Conservation (phyloP, 2,888 invertebrate genomes). For the Nemoura dubitans region DNA sequence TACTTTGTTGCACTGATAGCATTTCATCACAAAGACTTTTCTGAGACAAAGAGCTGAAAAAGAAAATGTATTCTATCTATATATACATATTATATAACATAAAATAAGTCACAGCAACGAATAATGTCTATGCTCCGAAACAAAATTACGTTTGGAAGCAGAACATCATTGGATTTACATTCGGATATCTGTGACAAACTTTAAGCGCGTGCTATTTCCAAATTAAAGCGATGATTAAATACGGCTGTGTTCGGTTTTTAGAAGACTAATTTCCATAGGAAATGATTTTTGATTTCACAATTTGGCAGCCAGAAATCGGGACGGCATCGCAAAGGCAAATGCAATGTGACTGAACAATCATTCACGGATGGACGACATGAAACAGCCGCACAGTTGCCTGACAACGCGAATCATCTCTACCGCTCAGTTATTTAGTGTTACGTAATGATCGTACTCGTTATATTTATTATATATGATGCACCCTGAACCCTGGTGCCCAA, state of each 20-base stretch:
- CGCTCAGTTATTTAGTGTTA: slow-evolving; percentile 48
- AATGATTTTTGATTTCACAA: background rate
- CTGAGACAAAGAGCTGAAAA: background rate
- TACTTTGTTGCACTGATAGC: background rate
- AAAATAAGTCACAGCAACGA: background rate
- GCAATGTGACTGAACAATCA: background rate
- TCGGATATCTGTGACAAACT: background rate
- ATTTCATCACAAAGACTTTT: slow-evolving; percentile 7
- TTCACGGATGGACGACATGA: slow-evolving; percentile 47
- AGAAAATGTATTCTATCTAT: background rate
- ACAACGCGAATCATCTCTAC: slow-evolving; percentile 43
- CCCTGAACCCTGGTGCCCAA: background rate
- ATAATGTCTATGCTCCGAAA: background rate
- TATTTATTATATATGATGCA: background rate
- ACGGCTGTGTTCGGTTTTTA: background rate
- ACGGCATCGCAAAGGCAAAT: background rate
- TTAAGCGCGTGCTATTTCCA: background rate
- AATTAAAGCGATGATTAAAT: background rate
- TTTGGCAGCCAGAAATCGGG: too few species aligned
- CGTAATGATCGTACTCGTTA: slow-evolving; percentile 41
- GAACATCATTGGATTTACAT: background rate
- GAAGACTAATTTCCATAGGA: background rate
- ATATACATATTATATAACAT: background rate
- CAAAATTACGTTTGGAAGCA: background rate
- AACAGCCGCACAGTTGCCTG: slow-evolving; percentile 42